Conservation (phyloP, 2,888 invertebrate genomes). For the Drosophila koepferae region DNA sequence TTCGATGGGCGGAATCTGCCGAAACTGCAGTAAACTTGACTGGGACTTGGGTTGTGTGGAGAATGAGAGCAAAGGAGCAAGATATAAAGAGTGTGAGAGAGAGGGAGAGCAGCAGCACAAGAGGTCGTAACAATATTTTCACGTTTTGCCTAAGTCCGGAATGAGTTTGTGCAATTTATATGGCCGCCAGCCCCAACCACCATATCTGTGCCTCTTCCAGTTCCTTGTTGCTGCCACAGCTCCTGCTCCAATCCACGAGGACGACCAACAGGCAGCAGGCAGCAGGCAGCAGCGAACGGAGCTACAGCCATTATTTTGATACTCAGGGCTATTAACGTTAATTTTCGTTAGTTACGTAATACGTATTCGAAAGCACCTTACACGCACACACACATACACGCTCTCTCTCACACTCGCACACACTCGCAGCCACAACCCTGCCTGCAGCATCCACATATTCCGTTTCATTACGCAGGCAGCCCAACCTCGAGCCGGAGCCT, state of each 20-base stretch:
- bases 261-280: constrained; percentile 60
- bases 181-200: constrained; percentile 30
- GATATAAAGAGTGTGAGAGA: background rate
- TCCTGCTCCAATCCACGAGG: constrained; percentile 30
- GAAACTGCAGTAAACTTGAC: constrained; percentile 19
- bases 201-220: constrained; percentile 23
- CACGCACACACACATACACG: constrained; percentile 36
- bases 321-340: constrained; percentile 79
- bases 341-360: constrained; percentile 82
- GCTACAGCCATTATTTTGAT: constrained; percentile 75
- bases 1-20: constrained; percentile 55
- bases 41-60: background rate
- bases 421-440: constrained; percentile 6
- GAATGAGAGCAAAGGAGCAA: background rate
- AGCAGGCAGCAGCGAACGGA: constrained; percentile 21
- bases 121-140: constrained; percentile 83
- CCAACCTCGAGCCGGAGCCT: constrained; percentile 37
- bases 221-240: constrained; percentile 11
- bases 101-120: constrained; percentile 19
- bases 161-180: constrained; percentile 77
- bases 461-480: constrained; percentile 66
- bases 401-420: too few species aligned
- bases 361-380: constrained; percentile 78
- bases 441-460: constrained; percentile 40
- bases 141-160: constrained; percentile 81